Evolutionary conservation across 2,797 vertebrate species (phyloP), one percentile per base, ranked within the genome.

Genomic region (Platalea minor): DNA sequence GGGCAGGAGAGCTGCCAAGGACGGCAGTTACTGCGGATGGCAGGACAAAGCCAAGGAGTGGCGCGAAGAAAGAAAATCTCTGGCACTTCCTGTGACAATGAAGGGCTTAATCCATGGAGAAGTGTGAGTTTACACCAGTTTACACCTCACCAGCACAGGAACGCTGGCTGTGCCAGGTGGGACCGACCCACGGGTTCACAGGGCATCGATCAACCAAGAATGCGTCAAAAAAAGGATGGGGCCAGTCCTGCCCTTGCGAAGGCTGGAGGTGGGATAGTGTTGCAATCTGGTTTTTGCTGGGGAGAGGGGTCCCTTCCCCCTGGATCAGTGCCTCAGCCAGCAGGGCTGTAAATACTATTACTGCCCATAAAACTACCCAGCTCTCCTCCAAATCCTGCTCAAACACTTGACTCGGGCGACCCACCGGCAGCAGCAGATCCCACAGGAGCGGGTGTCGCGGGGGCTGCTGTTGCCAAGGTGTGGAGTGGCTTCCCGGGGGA

Each of bases 291-390:
- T 11, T 93, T 89, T 81, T 4, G 1, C 56, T 51, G 53, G 20
- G 31, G 25, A 61, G 53, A 4, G 3, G 7, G 17, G 8, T 92
- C 41, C 53, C 37, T 72, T 67, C 4, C 35, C 31, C 2, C 2
- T 51, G n/a, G 9, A 74, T 77, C 80, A 69, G n/a, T 3, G 5
- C 51, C 85, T 91, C 46, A 67, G 56, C 45, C 68, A 53, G 53
- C 15, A 50, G 53, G 48, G 51, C 88, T 96, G 70, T 89, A 82
- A 95, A 95, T 85, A 35, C 68, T 43, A 43, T 77, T 91, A 82
- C 70, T 91, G 41, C 63, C 93, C 88, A 60, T 95, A 86, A 96
- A 95, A 43, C 65, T 37, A 74, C 80, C 67, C 60, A 82, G 86
- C 33, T 48, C 74, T 88, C 69, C 80, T 88, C 70, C 3, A 2